phyloP scores from a whole-genome alignment of 2,888 invertebrate genomes.

The Cloeon dipterum region DNA sequence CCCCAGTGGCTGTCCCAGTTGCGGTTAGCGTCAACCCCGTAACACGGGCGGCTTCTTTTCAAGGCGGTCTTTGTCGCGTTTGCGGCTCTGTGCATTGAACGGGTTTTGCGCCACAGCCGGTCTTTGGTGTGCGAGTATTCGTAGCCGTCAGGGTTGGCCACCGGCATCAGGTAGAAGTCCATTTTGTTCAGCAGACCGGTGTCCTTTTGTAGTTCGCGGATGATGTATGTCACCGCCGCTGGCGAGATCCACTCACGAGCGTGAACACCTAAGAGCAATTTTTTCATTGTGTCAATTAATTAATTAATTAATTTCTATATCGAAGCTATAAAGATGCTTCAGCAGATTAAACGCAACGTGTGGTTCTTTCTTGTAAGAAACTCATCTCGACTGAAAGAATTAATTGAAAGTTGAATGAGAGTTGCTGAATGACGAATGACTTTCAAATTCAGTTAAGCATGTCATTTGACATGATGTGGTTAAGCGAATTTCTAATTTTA shows the following conservation, averaged over 20 bases:
- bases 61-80: background rate
- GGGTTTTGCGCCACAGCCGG: slow-evolving; percentile 1
- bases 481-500: too few species aligned
- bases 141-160: slow-evolving; percentile 1
- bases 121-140: background rate
- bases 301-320: background rate
- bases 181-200: background rate
- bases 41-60: background rate
- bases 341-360: too few species aligned
- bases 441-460: too few species aligned
- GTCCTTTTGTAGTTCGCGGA: background rate
- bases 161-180: background rate
- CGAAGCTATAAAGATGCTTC: too few species aligned
- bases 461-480: too few species aligned
- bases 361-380: too few species aligned
- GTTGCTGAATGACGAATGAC: too few species aligned
- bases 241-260: background rate
- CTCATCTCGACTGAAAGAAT: too few species aligned
- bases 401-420: too few species aligned
- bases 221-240: background rate
- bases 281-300: too few species aligned
- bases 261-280: background rate
- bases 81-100: background rate
- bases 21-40: background rate
- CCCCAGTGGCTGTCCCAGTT: slow-evolving; percentile 2